Evolutionary conservation across 2,113 vertebrate genomes (phyloP).

Genomic region (Butorides virescens): DNA sequence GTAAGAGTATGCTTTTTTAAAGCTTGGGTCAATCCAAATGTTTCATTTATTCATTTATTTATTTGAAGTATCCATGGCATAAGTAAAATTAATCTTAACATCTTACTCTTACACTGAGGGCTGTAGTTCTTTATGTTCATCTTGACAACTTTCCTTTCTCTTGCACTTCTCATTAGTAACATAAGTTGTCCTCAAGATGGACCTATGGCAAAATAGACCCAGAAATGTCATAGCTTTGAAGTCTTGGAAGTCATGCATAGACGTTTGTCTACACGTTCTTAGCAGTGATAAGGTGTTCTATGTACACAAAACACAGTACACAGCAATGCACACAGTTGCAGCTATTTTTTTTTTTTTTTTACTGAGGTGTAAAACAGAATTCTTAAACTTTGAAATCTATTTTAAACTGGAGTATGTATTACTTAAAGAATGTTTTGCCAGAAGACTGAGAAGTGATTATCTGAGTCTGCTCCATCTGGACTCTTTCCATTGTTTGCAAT

Average conservation of each 20-base stretch:
- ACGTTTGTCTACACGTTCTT: neutral
- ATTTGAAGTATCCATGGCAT: neutral
- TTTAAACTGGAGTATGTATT: neutral
- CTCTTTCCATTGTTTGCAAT: neutral
- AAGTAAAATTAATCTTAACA: neutral
- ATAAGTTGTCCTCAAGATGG: neutral
- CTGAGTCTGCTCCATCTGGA: neutral
- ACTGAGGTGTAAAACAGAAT: neutral
- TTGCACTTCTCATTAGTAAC: neutral
- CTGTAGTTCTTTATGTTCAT: neutral
- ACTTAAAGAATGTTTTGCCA: neutral
- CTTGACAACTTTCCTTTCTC: neutral
- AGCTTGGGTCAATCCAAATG: neutral
- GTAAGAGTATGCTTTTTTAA: neutral
- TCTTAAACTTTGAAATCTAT: neutral
- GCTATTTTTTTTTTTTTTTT: neutral
- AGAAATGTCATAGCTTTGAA: neutral
- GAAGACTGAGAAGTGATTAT: neutral
- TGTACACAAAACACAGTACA: neutral
- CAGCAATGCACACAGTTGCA: neutral
- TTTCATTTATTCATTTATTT: neutral
- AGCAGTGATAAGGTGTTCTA: neutral
- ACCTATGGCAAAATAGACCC: neutral
- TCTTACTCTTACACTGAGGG: neutral
- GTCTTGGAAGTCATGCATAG: rapidly evolving